Base-by-base conservation (phyloP, 2,113 vertebrate species). In the Microtus montanus region DNA sequence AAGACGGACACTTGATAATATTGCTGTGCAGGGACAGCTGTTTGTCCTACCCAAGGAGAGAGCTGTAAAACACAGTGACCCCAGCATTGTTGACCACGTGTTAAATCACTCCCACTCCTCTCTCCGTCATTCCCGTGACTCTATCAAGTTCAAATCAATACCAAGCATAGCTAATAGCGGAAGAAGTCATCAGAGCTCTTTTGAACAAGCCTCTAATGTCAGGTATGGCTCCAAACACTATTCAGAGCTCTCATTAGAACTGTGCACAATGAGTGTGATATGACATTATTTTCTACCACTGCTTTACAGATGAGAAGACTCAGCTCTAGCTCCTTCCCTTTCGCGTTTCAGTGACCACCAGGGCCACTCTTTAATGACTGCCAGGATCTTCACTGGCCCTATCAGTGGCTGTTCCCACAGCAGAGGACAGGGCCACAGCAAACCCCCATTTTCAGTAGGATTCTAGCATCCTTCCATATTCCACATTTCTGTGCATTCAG, bases 221-320 rank as follows among this genome's bases (percentile, higher is more conserved):
- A 49, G 68, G 38, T 61, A 75, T 12, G 17, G 33, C 15, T 88
- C 38, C 4, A 61, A 64, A 78, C 6, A 66, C 75, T 28, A 3
- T 24, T 20, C 7, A 44, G 44, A 49, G 10, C 70, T 44, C 79
- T 74, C 61, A 75, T 83, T 70, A 44, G 54, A 87, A 49, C 35
- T 47, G 22, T 41, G 3, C 5, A 4, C 5, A 64, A 10, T 54
- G 49, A 80, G 90, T 66, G 19, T 73, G 91, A 83, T 35, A 83
- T 2, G 33, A 26, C 38, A 74, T 75, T 70, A 47, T 35, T 74
- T 58, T 54, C 52, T 7, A 35, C 8, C n/a, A 58, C 33, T 26
- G 1, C 86, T 58, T 87, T 88, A 93, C 49, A 90, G 52, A 58
- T n/a, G 20, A 73, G 44, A 86, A 95, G 82, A 85, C 35, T 93